Evolutionary conservation across 2,797 vertebrate species (phyloP).

Genomic region (Phataginus tetradactyla): DNA sequence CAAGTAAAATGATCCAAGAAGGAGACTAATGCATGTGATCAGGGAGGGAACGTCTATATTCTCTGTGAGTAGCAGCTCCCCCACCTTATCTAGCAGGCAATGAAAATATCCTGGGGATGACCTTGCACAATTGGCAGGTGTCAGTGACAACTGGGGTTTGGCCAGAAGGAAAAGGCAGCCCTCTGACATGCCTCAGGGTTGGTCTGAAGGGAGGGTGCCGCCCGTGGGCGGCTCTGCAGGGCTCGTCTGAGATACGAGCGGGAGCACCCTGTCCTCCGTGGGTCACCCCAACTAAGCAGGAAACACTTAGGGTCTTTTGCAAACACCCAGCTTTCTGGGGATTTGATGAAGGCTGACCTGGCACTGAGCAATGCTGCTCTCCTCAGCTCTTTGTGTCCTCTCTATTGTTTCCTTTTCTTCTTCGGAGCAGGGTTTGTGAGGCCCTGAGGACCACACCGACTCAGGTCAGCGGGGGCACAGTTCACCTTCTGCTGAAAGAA

Average conservation of each 20-base stretch:
- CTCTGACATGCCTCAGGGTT: not conserved
- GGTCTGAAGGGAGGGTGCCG: not conserved
- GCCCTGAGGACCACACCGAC: not conserved
- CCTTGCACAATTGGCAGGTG: not conserved
- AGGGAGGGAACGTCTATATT: not conserved
- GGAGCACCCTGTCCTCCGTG: not conserved
- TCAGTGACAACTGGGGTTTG: not conserved
- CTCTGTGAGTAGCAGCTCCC: not conserved
- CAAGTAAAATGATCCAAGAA: not conserved
- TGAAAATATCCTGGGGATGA: not conserved
- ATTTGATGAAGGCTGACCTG: not conserved
- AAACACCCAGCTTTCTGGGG: not conserved
- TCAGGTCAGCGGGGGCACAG: not conserved
- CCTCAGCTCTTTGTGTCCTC: not conserved
- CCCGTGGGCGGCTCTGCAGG: not conserved
- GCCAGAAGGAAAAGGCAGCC: not conserved
- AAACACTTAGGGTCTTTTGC: not conserved
- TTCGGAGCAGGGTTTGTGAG: conserved; percentile 34
- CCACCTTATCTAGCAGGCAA: conserved; percentile 31
- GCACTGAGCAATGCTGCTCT: not conserved
- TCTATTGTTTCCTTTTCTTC: conserved; percentile 41
- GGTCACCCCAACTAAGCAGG: not conserved
- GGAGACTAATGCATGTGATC: not conserved
- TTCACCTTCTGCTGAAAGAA: conserved; percentile 58
- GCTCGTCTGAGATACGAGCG: not conserved